Evolutionary conservation across 2,113 vertebrate species (phyloP).

Genomic region (Amphiprion percula): DNA sequence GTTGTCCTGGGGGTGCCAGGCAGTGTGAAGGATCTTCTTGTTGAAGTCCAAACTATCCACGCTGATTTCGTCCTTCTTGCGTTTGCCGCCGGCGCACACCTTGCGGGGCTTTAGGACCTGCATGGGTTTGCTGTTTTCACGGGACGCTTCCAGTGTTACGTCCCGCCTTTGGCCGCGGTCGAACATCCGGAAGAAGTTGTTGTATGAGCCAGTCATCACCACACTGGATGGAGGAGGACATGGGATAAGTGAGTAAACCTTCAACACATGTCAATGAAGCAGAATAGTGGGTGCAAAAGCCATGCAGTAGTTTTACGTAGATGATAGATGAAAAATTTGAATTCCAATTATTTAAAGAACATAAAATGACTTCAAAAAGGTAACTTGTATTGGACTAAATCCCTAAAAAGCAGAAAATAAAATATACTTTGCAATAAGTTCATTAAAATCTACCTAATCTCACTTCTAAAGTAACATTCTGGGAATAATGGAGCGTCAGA

Average conservation of each 20-base stretch:
- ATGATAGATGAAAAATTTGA: background rate
- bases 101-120: constrained; percentile 95
- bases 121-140: constrained; percentile 96
- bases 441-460: too few species aligned
- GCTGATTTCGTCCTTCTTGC: constrained; percentile 99
- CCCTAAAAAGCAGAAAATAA: too few species aligned
- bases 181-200: constrained; percentile 99
- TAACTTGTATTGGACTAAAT: too few species aligned
- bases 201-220: constrained; percentile 99
- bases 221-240: constrained; percentile 80
- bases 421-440: too few species aligned
- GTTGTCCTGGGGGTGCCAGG: constrained; percentile 99
- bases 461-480: too few species aligned
- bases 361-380: too few species aligned
- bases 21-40: constrained; percentile 99
- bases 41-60: constrained; percentile 99
- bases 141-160: constrained; percentile 94
- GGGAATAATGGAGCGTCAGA: too few species aligned
- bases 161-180: constrained; percentile 94
- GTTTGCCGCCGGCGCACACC: constrained; percentile 95
- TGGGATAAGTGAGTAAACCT: too few species aligned
- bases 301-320: background rate
- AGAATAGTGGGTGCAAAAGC: background rate
- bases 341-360: too few species aligned
- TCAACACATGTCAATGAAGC: background rate